Conservation (phyloP, 2,797 vertebrate genomes). For the Scleropages formosus region DNA sequence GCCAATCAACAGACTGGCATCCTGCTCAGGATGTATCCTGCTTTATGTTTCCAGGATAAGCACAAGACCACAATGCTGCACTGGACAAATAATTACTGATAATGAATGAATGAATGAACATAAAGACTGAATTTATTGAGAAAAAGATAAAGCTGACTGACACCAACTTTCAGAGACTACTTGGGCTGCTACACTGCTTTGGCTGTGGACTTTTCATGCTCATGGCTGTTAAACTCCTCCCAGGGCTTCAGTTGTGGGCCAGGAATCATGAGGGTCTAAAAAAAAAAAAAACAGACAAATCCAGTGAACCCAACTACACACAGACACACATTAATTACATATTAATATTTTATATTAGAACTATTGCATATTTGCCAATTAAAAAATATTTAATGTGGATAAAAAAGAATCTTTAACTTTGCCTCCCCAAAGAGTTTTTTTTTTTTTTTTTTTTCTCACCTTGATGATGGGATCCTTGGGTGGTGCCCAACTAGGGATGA, state of each 20-base stretch:
- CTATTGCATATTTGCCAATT: background rate
- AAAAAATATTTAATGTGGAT: too few relatives aligned
- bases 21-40: too few relatives aligned
- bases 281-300: constrained; percentile 32
- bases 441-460: too few relatives aligned
- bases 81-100: too few relatives aligned
- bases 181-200: constrained; percentile 62
- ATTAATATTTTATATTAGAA: background rate
- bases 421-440: background rate
- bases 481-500: constrained; percentile 87
- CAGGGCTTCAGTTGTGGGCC: constrained; percentile 71
- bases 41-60: too few relatives aligned
- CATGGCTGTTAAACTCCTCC: constrained; percentile 68
- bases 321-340: background rate
- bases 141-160: too few relatives aligned
- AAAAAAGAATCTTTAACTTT: too few relatives aligned
- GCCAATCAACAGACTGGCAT: too few relatives aligned
- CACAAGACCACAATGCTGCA: too few relatives aligned
- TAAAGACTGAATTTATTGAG: too few relatives aligned
- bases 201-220: constrained; percentile 57
- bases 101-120: too few relatives aligned
- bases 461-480: constrained; percentile 84
- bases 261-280: constrained; percentile 85
- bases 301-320: background rate
- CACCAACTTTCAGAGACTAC: constrained; percentile 35